These are phyloP conservation scores for Noctua janthina DNA, from an alignment of 2,888 invertebrate genomes.

Conservation along the genomic window DNA sequence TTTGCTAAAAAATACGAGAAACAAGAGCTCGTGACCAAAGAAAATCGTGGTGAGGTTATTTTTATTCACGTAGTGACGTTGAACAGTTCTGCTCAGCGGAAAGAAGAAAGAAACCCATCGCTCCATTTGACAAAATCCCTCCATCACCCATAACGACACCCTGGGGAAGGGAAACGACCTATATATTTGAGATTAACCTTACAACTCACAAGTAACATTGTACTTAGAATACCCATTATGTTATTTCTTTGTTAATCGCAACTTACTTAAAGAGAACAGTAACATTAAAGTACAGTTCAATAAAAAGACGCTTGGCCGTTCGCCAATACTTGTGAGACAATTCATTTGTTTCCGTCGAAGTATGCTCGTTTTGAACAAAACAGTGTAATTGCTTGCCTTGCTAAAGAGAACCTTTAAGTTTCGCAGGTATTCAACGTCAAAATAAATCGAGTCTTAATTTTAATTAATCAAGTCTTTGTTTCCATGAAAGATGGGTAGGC, in stretches of 20 bases:
- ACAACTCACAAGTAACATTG: constrained; percentile 20
- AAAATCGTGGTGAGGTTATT: neutral
- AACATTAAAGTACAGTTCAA: constrained; percentile 53
- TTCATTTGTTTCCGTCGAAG: constrained; percentile 75
- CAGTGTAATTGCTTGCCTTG: constrained; percentile 43
- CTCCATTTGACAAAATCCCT: constrained; percentile 35
- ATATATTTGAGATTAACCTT: constrained; percentile 25
- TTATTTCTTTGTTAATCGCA: constrained; percentile 22
- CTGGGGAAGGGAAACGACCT: constrained; percentile 29
- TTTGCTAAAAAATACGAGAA: constrained; percentile 6
- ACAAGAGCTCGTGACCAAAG: neutral
- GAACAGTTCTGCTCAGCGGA: constrained; percentile 2
- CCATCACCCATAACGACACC: constrained; percentile 42
- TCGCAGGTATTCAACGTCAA: constrained; percentile 16
- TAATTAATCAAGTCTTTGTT: neutral
- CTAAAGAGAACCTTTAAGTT: constrained; percentile 27
- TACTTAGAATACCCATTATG: constrained; percentile 13
- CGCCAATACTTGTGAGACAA: constrained; percentile 74
- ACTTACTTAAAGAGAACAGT: constrained; percentile 9
- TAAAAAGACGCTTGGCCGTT: constrained; percentile 75
- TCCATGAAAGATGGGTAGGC: neutral
- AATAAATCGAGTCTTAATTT: constrained; percentile 9
- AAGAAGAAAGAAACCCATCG: constrained; percentile 22
- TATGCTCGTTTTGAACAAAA: constrained; percentile 47
- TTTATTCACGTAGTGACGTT: constrained; percentile 1